A percentile compares a stretch with the other conserved stretches of the same genome.
These are phyloP conservation scores for Leptoteleia sp. DNA, from an alignment of 1,140 invertebrate genomes.

Conservation along the genomic window DNA sequence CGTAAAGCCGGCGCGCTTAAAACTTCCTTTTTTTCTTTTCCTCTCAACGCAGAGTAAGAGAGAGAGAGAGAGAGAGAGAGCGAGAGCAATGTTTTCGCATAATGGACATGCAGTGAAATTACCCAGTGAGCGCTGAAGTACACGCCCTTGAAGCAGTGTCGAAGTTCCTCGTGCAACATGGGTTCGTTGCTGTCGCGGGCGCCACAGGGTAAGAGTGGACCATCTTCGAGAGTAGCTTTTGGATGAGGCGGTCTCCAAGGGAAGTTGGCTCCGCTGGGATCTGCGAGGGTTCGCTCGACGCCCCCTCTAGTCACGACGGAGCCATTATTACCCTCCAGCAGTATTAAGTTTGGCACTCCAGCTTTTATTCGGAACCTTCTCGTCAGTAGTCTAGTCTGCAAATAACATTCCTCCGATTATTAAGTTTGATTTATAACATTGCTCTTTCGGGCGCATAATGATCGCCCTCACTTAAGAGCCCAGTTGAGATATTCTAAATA, in stretches of 20 bases:
- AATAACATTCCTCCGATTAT: conserved; percentile 51
- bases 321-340: conserved; percentile 84
- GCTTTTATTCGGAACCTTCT: conserved; percentile 87
- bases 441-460: too few relatives aligned
- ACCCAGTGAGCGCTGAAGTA: conserved; percentile 94
- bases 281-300: conserved; percentile 85
- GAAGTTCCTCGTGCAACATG: conserved; percentile 82
- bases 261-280: conserved; percentile 85
- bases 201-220: conserved; percentile 83
- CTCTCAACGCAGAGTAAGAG: too few relatives aligned
- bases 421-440: conserved; percentile 31
- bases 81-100: too few relatives aligned
- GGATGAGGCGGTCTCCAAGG: conserved; percentile 87
- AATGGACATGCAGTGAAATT: too few relatives aligned
- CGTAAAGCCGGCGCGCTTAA: too few relatives aligned
- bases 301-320: conserved; percentile 85
- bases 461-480: too few relatives aligned
- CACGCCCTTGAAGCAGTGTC: conserved; percentile 86
- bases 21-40: too few relatives aligned
- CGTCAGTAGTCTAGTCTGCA: conserved; percentile 86
- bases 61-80: too few relatives aligned
- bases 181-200: conserved; percentile 80
- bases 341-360: conserved; percentile 87
- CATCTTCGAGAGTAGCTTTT: conserved; percentile 83
- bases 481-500: too few relatives aligned